Evolutionary conservation across 2,888 invertebrate genomes (phyloP).

Genomic region (Liodrosophila aerea): DNA sequence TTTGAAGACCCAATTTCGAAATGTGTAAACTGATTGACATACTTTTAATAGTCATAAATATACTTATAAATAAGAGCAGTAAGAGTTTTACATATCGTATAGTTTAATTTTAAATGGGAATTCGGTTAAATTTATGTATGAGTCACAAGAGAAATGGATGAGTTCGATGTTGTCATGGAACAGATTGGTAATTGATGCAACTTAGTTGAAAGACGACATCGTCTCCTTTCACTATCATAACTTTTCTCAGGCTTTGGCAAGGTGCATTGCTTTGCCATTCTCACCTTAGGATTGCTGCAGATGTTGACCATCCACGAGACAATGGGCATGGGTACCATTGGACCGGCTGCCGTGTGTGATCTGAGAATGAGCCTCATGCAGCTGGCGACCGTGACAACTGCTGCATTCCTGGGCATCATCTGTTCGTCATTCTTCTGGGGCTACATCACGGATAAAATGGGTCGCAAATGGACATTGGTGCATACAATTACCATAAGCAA

Average conservation of each 20-base stretch:
- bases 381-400: conserved; percentile 38
- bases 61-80: too few species aligned
- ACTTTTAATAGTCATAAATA: too few species aligned
- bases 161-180: conserved; percentile 52
- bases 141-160: conserved; percentile 1
- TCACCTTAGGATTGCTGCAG: conserved; percentile 54
- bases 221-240: neutral
- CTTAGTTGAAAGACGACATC: neutral
- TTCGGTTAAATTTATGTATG: neutral
- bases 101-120: neutral
- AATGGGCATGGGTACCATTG: conserved; percentile 64
- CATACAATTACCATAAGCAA: conserved; percentile 48
- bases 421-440: conserved; percentile 65
- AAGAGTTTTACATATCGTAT: too few species aligned
- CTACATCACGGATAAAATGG: conserved; percentile 56
- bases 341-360: conserved; percentile 54
- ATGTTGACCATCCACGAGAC: conserved; percentile 64
- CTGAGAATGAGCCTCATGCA: conserved; percentile 44
- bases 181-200: conserved; percentile 43
- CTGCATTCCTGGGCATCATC: conserved; percentile 57
- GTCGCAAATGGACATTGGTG: conserved; percentile 58
- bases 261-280: conserved; percentile 46
- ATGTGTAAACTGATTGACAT: neutral
- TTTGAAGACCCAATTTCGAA: conserved; percentile 1
- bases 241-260: conserved; percentile 49